Conservation (phyloP, 2,888 invertebrate genomes). For the Leptinotarsa haldemani region DNA sequence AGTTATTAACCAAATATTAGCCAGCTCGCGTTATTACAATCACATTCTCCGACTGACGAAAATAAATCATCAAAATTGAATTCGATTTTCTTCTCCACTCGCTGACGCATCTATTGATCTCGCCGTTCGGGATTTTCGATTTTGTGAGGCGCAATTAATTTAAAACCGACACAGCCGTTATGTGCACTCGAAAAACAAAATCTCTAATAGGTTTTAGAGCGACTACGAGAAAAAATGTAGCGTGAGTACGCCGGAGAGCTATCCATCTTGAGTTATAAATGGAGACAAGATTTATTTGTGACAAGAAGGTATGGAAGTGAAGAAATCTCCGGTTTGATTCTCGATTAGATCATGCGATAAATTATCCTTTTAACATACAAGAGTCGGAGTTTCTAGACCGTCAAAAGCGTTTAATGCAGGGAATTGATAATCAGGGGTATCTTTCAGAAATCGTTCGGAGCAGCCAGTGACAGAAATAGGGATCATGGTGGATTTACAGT, state of each 20-base stretch:
- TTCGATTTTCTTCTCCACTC: constrained; percentile 4
- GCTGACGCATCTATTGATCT: constrained; percentile 19
- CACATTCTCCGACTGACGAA: constrained; percentile 3
- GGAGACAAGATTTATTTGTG: constrained; percentile 47
- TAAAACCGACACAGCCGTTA: constrained; percentile 36
- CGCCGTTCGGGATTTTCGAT: constrained; percentile 28
- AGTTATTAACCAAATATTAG: constrained; percentile 18
- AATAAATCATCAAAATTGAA: constrained; percentile 17
- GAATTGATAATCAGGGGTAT: constrained; percentile 21
- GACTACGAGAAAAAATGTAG: constrained; percentile 36
- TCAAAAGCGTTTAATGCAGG: constrained; percentile 8
- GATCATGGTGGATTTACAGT: constrained; percentile 11
- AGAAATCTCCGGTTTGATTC: constrained; percentile 46
- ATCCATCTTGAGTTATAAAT: constrained; percentile 47
- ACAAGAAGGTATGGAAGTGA: constrained; percentile 46
- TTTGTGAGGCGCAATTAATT: constrained; percentile 37
- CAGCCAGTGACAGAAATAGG: constrained; percentile 11
- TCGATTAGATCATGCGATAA: constrained; percentile 47
- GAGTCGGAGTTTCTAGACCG: constrained; percentile 7
- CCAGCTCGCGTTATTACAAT: constrained; percentile 5
- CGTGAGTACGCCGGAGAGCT: constrained; percentile 33
- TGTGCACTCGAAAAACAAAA: constrained; percentile 35
- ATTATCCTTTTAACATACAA: constrained; percentile 42
- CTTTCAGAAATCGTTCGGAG: constrained; percentile 12
- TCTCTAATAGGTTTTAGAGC: constrained; percentile 39